Percentiles rank a stretch among this genome's conserved stretches.
Conservation (phyloP, 2,888 invertebrate species). For the Hoplodrina blanda region DNA sequence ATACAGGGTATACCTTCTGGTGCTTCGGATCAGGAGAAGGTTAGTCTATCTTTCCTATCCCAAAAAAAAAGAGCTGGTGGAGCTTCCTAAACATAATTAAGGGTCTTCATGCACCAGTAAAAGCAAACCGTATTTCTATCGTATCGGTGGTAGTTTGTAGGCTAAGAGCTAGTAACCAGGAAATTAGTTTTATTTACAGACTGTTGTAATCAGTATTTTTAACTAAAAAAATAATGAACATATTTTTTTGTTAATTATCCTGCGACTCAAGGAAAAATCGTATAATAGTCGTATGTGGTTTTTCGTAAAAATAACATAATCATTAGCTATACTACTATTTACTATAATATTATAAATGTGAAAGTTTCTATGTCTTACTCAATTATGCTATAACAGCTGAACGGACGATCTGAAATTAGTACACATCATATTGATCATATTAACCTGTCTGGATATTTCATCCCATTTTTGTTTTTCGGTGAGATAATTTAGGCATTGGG, state of each 20-base stretch:
- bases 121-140: not conserved
- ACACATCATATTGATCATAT: too few relatives aligned
- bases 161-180: slow-evolving; percentile 10
- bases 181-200: slow-evolving; percentile 2
- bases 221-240: not conserved
- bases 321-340: too few relatives aligned
- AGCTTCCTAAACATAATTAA: not conserved
- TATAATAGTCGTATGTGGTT: not conserved
- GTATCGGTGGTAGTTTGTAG: not conserved
- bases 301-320: not conserved
- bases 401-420: too few relatives aligned
- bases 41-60: slow-evolving; percentile 69
- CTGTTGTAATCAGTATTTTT: not conserved
- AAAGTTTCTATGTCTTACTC: too few relatives aligned
- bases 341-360: too few relatives aligned
- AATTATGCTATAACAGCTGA: too few relatives aligned
- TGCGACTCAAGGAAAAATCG: not conserved
- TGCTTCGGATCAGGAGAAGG: slow-evolving; percentile 98
- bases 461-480: too few relatives aligned
- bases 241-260: not conserved
- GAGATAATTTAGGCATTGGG: too few relatives aligned
- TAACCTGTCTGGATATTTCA: too few relatives aligned
- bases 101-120: too few relatives aligned
- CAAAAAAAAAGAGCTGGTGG: not conserved
- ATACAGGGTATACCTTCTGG: slow-evolving; percentile 93